Percentiles rank a stretch among this genome's conserved stretches.
Evolutionary conservation across 1,140 invertebrate species (phyloP).

Genomic region (Anoplophora glabripennis): DNA sequence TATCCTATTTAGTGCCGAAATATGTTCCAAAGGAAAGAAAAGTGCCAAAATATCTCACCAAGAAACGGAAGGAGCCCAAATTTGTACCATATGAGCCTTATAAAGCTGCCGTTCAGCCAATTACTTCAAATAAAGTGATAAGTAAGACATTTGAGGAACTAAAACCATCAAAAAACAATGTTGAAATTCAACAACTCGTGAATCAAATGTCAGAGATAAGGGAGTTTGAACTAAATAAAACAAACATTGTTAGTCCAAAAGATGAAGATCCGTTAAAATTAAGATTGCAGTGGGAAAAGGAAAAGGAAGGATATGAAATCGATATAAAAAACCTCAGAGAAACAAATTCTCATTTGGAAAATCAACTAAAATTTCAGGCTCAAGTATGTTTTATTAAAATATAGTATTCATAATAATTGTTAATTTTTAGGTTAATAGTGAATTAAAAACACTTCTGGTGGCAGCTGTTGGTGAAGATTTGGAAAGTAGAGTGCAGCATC

Average conservation of each 20-base stretch:
- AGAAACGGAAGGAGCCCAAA: conserved; percentile 70
- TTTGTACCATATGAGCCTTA: conserved; percentile 89
- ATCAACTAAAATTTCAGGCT: conserved; percentile 69
- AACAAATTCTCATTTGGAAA: conserved; percentile 63
- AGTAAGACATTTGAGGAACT: conserved; percentile 34
- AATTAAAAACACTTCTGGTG: conserved; percentile 88
- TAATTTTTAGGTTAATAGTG: conserved; percentile 76
- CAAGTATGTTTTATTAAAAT: conserved; percentile 48
- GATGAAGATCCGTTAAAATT: conserved; percentile 39
- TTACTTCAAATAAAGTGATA: conserved; percentile 53
- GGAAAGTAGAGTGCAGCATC: conserved; percentile 79
- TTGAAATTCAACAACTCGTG: conserved; percentile 67
- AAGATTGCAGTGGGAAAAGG: conserved; percentile 40
- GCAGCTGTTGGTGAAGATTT: conserved; percentile 93
- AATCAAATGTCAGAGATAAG: conserved; percentile 65
- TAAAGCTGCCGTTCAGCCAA: conserved; percentile 77
- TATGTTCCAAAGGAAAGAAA: conserved; percentile 40
- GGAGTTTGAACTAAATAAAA: conserved; percentile 53
- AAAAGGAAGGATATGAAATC: conserved; percentile 48
- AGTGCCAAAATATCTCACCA: conserved; percentile 35
- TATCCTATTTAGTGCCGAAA: conserved; percentile 41
- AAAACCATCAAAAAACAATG: conserved; percentile 59
- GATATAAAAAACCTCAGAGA: conserved; percentile 59
- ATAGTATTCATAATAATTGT: not conserved
- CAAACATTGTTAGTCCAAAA: conserved; percentile 31